A percentile compares a stretch with the other conserved stretches of the same genome.
phyloP scores from a whole-genome alignment of 2,797 vertebrate species.

The Epinephelus awoara region DNA sequence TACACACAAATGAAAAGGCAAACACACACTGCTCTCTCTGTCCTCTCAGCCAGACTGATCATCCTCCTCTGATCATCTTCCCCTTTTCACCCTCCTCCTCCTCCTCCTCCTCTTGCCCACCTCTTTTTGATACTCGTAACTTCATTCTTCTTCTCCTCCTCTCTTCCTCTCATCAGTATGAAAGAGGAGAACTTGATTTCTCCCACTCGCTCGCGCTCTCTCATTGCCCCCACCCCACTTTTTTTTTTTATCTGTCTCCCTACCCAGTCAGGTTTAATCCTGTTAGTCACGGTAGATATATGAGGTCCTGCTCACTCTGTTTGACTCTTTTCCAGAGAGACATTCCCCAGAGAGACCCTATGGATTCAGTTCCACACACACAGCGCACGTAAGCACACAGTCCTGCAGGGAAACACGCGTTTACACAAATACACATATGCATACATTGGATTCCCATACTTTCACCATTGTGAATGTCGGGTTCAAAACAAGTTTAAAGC shows the following conservation, averaged over 20 bases:
- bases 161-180: slow-evolving; percentile 42
- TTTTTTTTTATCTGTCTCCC: slow-evolving; percentile 70
- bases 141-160: slow-evolving; percentile 46
- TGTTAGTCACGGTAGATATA: slow-evolving; percentile 83
- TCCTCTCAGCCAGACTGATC: slow-evolving; percentile 37
- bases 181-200: slow-evolving; percentile 65
- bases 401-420: slow-evolving; percentile 30
- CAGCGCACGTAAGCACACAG: slow-evolving; percentile 22
- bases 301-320: slow-evolving; percentile 72
- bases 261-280: slow-evolving; percentile 82
- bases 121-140: slow-evolving; percentile 41
- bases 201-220: slow-evolving; percentile 20
- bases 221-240: not conserved
- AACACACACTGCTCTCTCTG: slow-evolving; percentile 8
- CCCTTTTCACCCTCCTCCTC: slow-evolving; percentile 13
- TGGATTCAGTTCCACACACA: slow-evolving; percentile 63
- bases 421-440: slow-evolving; percentile 34
- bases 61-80: slow-evolving; percentile 52
- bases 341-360: slow-evolving; percentile 75
- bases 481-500: slow-evolving; percentile 51
- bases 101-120: slow-evolving; percentile 25
- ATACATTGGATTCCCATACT: slow-evolving; percentile 19
- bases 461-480: slow-evolving; percentile 7
- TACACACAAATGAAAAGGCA: slow-evolving; percentile 28
- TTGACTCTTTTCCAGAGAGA: slow-evolving; percentile 76